Conservation (phyloP, 2,888 invertebrate species). For the Meganola albula region DNA sequence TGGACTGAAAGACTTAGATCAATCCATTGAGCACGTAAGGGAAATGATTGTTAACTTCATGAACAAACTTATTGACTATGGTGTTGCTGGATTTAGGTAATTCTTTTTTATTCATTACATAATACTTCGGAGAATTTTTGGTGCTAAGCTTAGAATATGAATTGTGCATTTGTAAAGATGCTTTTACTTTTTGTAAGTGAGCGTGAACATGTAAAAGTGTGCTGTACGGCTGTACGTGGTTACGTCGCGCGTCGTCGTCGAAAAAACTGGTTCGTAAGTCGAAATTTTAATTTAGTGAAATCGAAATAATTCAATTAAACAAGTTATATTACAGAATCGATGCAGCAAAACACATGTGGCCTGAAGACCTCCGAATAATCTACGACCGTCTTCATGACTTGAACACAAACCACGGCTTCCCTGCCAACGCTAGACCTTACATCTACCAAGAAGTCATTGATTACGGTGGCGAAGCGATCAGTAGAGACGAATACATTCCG, state of each 20-base stretch:
- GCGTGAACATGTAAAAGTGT: no score
- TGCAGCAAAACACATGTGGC: constrained; percentile 89
- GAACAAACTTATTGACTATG: constrained; percentile 81
- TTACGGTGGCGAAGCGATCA: constrained; percentile 72
- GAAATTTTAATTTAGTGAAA: no score
- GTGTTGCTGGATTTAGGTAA: constrained; percentile 87
- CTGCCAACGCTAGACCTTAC: constrained; percentile 79
- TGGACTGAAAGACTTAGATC: constrained; percentile 88
- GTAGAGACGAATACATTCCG: constrained; percentile 72
- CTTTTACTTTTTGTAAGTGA: no score
- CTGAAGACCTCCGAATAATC: constrained; percentile 82
- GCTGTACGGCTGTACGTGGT: no score
- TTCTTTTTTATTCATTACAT: no score
- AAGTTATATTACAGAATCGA: constrained; percentile 78
- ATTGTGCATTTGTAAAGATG: no score
- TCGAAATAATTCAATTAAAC: no score
- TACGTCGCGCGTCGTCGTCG: no score
- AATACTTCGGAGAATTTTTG: no score
- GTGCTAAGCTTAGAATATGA: no score
- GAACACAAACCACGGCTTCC: constrained; percentile 80
- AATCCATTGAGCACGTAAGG: constrained; percentile 80
- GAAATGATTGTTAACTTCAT: constrained; percentile 81
- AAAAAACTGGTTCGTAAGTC: no score
- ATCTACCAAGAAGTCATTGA: constrained; percentile 88
- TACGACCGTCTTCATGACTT: constrained; percentile 79